phyloP scores from a whole-genome alignment of 2,888 invertebrate genomes.

The Spilosoma lubricipeda region DNA sequence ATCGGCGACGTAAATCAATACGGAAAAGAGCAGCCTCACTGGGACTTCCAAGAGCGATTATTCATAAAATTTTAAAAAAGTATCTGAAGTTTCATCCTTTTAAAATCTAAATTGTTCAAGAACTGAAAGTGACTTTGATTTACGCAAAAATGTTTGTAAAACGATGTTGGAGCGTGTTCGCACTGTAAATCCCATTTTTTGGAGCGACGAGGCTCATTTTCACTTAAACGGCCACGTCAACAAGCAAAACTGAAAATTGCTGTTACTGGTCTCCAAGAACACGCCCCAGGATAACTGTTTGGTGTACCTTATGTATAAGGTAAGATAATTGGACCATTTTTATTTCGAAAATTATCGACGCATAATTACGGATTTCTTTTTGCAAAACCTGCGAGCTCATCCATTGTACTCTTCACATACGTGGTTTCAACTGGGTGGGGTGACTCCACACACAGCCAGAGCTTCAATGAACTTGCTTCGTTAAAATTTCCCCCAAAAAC shows the following conservation, averaged over 20 bases:
- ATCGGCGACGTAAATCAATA: too few species aligned
- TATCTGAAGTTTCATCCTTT: background rate
- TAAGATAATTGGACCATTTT: background rate
- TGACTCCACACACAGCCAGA: background rate
- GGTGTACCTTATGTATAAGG: background rate
- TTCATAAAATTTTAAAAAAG: conserved; percentile 1
- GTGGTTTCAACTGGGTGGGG: background rate
- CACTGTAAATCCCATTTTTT: background rate
- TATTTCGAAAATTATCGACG: background rate
- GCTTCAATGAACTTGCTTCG: background rate
- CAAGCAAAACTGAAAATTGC: conserved; percentile 1
- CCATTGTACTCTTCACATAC: background rate
- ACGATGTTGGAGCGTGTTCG: background rate
- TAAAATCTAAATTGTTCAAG: background rate
- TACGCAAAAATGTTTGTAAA: background rate
- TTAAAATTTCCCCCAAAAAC: background rate
- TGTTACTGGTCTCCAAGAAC: background rate
- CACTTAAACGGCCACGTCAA: background rate
- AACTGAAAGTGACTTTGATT: background rate
- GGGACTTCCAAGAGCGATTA: too few species aligned
- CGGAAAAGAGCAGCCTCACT: too few species aligned
- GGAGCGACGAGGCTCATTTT: conserved; percentile 1
- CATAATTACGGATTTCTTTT: background rate
- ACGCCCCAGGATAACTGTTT: background rate
- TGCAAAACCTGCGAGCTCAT: background rate